phyloP scores from a whole-genome alignment of 2,113 vertebrate species.

The Montifringilla adamsi region DNA sequence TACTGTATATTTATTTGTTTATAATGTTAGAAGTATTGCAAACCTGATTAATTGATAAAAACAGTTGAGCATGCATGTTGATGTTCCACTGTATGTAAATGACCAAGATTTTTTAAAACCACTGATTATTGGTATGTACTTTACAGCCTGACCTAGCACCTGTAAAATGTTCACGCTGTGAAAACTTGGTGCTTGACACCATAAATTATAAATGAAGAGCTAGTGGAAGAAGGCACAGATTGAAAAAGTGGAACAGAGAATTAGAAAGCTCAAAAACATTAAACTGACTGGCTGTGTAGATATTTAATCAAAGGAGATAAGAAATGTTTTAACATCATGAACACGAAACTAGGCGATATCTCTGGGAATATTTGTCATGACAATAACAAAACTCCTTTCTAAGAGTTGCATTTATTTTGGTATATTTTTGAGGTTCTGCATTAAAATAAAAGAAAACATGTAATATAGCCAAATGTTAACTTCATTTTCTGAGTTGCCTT shows the following conservation, averaged over 20 bases:
- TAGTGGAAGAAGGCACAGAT: slow-evolving; percentile 45
- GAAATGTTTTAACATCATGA: not conserved
- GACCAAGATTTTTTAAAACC: slow-evolving; percentile 18
- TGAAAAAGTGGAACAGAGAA: not conserved
- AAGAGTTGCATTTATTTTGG: not conserved
- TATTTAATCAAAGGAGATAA: slow-evolving; percentile 34
- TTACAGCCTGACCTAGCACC: slow-evolving; percentile 61
- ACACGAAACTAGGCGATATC: not conserved
- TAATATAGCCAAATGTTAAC: not conserved
- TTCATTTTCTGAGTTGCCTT: not conserved
- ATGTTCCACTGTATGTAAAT: not conserved
- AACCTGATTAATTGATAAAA: not conserved
- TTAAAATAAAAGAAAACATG: not conserved
- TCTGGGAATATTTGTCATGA: not conserved
- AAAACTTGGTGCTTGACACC: slow-evolving; percentile 57
- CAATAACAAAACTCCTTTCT: not conserved
- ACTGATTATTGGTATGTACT: slow-evolving; percentile 44
- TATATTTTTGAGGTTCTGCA: not conserved
- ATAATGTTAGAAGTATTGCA: not conserved
- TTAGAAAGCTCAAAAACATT: slow-evolving; percentile 36
- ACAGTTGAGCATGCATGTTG: not conserved
- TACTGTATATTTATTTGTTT: not conserved
- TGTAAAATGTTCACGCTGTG: slow-evolving; percentile 59
- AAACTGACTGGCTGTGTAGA: not conserved
- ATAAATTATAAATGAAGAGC: slow-evolving; percentile 71